Conservation (phyloP, 2,113 vertebrate species). For the Symphodus melops region DNA sequence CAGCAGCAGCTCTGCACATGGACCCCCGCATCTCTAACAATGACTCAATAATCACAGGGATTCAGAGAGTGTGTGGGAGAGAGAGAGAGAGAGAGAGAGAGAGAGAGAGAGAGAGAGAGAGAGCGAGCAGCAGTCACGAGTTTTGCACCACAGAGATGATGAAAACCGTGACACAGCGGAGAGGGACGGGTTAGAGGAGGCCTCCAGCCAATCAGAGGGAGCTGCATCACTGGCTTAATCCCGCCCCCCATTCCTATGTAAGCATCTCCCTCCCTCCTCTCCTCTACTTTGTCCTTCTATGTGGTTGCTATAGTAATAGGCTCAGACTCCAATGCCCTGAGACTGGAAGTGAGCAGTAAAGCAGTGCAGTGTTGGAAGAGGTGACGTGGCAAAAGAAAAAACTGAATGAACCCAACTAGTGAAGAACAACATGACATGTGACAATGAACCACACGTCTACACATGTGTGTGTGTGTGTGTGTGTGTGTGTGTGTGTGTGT, state of each 20-base stretch:
- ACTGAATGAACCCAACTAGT: conserved; percentile 46
- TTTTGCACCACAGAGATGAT: conserved; percentile 80
- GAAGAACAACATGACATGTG: conserved; percentile 2
- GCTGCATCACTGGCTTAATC: conserved; percentile 72
- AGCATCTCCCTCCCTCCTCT: conserved; percentile 74
- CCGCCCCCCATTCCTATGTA: conserved; percentile 76
- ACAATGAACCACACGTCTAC: background rate
- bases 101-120: conserved; percentile 32
- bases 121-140: conserved; percentile 78
- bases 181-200: conserved; percentile 78
- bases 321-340: conserved; percentile 71
- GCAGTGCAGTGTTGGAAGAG: conserved; percentile 61
- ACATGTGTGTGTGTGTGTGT: background rate
- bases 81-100: conserved; percentile 38
- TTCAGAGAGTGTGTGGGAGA: conserved; percentile 23
- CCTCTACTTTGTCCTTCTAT: conserved; percentile 80
- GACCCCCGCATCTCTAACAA: conserved; percentile 72
- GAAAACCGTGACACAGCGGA: conserved; percentile 69
- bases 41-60: conserved; percentile 69
- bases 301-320: conserved; percentile 90
- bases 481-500: no score
- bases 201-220: conserved; percentile 83
- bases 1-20: conserved; percentile 43
- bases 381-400: conserved; percentile 61
- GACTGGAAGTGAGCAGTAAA: conserved; percentile 43